Percentiles rank a stretch among this genome's conserved stretches.
Evolutionary conservation across 2,113 vertebrate genomes (phyloP).

Genomic region (Gila orcuttii): DNA sequence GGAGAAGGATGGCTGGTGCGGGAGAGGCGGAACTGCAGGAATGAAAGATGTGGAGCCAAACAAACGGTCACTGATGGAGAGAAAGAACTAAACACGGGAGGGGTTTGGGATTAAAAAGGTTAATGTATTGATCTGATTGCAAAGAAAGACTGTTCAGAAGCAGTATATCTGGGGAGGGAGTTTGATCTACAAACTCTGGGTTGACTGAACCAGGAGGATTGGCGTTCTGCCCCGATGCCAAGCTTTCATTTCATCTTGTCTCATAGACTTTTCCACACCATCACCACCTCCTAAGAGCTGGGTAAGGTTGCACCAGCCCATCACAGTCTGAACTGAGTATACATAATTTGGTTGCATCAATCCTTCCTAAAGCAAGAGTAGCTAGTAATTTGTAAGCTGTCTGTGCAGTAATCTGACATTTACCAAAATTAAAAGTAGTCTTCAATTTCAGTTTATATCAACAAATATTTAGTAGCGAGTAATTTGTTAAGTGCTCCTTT

Average conservation of each 20-base stretch:
- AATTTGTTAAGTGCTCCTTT: not conserved
- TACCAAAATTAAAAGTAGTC: not conserved
- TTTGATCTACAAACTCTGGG: constrained; percentile 21
- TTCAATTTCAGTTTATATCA: not conserved
- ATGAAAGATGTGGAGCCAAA: constrained; percentile 45
- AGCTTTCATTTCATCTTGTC: constrained; percentile 18
- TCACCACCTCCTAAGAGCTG: constrained; percentile 16
- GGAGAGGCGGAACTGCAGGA: constrained; percentile 19
- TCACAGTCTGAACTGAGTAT: not conserved
- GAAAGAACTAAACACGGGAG: constrained; percentile 56
- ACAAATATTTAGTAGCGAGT: not conserved
- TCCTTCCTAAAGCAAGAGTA: not conserved
- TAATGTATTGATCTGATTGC: constrained; percentile 69
- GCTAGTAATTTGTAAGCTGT: not conserved
- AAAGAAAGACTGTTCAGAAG: constrained; percentile 52
- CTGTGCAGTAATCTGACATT: not conserved
- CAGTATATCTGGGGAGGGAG: constrained; percentile 25
- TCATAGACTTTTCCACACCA: constrained; percentile 19
- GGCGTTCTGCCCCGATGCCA: constrained; percentile 6
- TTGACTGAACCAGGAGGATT: constrained; percentile 11
- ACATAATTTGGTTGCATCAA: not conserved
- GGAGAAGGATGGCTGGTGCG: constrained; percentile 28
- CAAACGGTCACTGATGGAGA: constrained; percentile 65
- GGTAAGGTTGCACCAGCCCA: not conserved
- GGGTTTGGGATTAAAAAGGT: constrained; percentile 66